Conservation (phyloP, 1,140 invertebrate genomes). For the Orchesella cincta region DNA sequence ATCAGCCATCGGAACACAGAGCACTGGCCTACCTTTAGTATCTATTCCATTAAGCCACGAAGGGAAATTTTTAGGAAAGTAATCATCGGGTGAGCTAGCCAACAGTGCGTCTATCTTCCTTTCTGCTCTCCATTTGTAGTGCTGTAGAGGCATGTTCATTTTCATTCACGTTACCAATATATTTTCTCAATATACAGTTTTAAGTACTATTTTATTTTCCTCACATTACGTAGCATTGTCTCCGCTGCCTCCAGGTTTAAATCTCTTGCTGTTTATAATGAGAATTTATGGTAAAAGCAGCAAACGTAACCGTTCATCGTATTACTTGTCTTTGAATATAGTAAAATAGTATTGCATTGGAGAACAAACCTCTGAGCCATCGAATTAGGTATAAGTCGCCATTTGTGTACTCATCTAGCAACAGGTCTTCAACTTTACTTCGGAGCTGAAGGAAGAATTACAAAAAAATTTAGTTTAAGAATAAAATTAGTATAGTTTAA, state of each 20-base stretch:
- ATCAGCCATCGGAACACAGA: neutral
- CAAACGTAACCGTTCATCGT: too few relatives aligned
- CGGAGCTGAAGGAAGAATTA: neutral
- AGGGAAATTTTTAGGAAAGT: neutral
- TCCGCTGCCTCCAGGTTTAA: neutral
- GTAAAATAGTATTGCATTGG: neutral
- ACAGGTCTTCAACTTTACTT: neutral
- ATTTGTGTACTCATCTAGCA: neutral
- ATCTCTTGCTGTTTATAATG: neutral
- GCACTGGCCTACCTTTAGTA: neutral
- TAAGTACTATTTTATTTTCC: neutral
- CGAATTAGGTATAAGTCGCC: constrained; percentile 4
- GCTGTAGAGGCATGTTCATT: neutral
- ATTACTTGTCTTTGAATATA: neutral
- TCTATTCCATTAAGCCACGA: neutral
- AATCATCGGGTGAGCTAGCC: neutral
- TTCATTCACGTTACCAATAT: neutral
- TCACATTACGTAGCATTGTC: neutral
- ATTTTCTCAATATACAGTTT: neutral
- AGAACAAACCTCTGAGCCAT: neutral
- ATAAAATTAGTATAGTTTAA: neutral
- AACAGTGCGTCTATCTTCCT: neutral
- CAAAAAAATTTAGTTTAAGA: neutral
- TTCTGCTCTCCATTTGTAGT: neutral
- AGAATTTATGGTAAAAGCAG: neutral